Evolutionary conservation across 2,113 vertebrate genomes (phyloP), one percentile per base, ranked within the genome.

Genomic region (Barnardius zonarius): DNA sequence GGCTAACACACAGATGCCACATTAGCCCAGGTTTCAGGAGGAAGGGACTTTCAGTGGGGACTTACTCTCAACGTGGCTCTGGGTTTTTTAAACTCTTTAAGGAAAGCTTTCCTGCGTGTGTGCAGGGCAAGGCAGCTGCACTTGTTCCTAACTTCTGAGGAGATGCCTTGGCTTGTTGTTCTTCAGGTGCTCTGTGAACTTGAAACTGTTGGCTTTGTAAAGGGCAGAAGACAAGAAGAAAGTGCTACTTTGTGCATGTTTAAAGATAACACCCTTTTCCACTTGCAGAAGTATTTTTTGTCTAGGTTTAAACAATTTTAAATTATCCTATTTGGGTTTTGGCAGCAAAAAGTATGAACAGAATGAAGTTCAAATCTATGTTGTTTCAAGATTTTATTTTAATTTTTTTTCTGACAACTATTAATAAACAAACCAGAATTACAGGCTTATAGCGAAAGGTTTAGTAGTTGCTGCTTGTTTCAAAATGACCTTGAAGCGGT

Each of bases 401-500:
- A 17, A 19, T 41, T 69, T 84, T 82, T 87, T 77, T 76, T 5
- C 39, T 91, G 70, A 69, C 48, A 82, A 78, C 86, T 90, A 82
- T 31, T 88, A 86, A 78, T 59, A 88, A 93, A 78, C 67, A 88
- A 92, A 81, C 51, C 93, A 86, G 55, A 89, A 92, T 86, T 89
- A 22, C 66, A 89, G 39, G 30, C 80, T 86, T 95, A 20, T 82
- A 92, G 87, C 91, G 85, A 90, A 79, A 79, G 49, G 37, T 82
- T 92, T 91, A 62, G 41, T 84, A 79, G 41, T 82, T 79, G 31
- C 44, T 85, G 48, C 41, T 93, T 96, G 44, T 41, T 94, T 91
- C 91, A 63, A 93, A 93, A 94, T 95, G 74, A 88, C 92, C 91
- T 86, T 96, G 92, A 95, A 92, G 63, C 46, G 25, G 10, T 74